Percentiles rank a stretch among this genome's conserved stretches.
Conservation (phyloP, 2,113 vertebrate genomes). For the Equus przewalskii region DNA sequence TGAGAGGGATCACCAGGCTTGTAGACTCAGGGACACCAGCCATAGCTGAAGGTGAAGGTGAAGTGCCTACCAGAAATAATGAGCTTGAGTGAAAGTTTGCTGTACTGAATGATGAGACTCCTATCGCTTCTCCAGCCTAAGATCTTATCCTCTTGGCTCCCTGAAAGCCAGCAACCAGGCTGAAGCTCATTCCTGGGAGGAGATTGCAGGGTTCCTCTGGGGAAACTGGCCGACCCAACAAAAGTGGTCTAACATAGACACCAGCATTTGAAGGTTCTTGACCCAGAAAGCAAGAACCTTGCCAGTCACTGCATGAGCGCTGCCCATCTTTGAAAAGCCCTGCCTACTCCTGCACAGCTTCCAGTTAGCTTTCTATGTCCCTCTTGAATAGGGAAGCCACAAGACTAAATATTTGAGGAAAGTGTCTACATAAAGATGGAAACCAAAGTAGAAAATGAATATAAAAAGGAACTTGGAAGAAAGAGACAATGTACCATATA, state of each 20-base stretch:
- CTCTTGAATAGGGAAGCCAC: not conserved
- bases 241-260: not conserved
- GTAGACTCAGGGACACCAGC: not conserved
- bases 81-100: not conserved
- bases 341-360: not conserved
- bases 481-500: not conserved
- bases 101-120: not conserved
- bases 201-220: not conserved
- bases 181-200: not conserved
- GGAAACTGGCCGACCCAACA: not conserved
- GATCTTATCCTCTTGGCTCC: not conserved
- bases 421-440: not conserved
- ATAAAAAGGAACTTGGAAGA: not conserved
- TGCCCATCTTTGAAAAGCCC: not conserved
- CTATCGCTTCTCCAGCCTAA: not conserved
- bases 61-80: not conserved
- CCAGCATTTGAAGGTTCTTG: not conserved
- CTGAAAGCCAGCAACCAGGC: not conserved
- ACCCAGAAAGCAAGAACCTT: not conserved
- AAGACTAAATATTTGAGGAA: not conserved
- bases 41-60: not conserved
- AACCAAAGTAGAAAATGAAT: not conserved
- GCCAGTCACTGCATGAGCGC: not conserved
- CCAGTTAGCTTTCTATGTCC: not conserved
- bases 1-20: not conserved